These are phyloP conservation scores for Metallyticus violacea DNA, from an alignment of 2,888 invertebrate genomes.

Conservation along the genomic window DNA sequence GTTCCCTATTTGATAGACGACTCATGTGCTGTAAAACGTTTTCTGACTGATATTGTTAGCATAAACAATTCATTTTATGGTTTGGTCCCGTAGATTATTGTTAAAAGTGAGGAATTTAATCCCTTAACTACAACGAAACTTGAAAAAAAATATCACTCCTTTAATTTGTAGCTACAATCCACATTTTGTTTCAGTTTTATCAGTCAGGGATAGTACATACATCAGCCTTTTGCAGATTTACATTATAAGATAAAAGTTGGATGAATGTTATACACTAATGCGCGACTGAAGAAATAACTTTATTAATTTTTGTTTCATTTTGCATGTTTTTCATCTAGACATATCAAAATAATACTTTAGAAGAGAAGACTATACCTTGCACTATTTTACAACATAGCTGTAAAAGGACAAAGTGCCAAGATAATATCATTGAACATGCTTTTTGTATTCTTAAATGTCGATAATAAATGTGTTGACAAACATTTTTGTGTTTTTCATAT, in stretches of 20 bases:
- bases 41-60: conserved; percentile 1
- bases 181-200: background rate
- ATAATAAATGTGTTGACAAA: conserved; percentile 37
- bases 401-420: conserved; percentile 30
- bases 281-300: background rate
- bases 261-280: conserved; percentile 1
- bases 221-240: background rate
- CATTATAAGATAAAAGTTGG: background rate
- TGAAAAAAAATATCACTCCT: background rate
- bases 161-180: background rate
- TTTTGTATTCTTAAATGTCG: conserved; percentile 37
- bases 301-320: conserved; percentile 25
- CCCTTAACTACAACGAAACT: background rate
- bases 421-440: conserved; percentile 33
- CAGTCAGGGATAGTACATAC: background rate
- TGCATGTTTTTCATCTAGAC: conserved; percentile 35
- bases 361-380: conserved; percentile 29
- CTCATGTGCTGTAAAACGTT: background rate
- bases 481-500: background rate
- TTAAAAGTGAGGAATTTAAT: background rate
- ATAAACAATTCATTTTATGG: background rate
- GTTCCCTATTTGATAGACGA: background rate
- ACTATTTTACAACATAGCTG: conserved; percentile 34
- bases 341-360: conserved; percentile 33
- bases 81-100: background rate